These are phyloP conservation scores for Vesta saturnalis DNA, from an alignment of 2,888 invertebrate species.

Conservation along the genomic window DNA sequence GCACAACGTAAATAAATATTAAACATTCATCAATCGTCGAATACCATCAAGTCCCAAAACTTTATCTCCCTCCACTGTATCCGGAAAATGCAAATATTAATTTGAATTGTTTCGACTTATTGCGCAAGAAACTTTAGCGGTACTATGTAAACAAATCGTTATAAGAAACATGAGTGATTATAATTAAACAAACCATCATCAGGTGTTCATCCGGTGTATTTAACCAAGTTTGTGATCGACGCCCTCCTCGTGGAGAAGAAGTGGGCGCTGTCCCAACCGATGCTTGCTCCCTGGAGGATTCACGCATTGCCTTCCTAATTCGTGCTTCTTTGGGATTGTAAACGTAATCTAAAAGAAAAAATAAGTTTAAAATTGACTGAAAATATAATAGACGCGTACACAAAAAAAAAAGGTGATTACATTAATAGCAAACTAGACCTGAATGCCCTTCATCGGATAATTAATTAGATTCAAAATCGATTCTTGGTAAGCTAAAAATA, in stretches of 20 bases:
- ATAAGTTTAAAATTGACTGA: conserved; percentile 23
- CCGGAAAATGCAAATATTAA: too few relatives aligned
- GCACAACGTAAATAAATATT: too few relatives aligned
- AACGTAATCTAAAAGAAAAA: conserved; percentile 67
- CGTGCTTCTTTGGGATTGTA: conserved; percentile 73
- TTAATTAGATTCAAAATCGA: conserved; percentile 54
- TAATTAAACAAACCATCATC: conserved; percentile 52
- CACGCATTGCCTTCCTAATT: conserved; percentile 69
- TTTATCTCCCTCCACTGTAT: too few relatives aligned
- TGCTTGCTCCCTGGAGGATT: conserved; percentile 59
- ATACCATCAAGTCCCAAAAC: too few relatives aligned
- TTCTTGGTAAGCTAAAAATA: conserved; percentile 49
- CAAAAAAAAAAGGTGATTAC: conserved; percentile 30
- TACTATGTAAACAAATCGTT: neutral
- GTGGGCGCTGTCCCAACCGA: conserved; percentile 65
- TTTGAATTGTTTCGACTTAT: too few relatives aligned
- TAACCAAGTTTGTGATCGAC: conserved; percentile 56
- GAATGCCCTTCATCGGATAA: conserved; percentile 45
- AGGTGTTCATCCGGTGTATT: conserved; percentile 54
- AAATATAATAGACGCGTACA: conserved; percentile 9
- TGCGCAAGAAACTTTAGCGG: too few relatives aligned
- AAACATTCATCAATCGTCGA: too few relatives aligned
- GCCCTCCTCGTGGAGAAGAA: conserved; percentile 67
- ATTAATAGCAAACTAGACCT: conserved; percentile 24
- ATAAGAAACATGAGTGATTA: neutral